phyloP scores from a whole-genome alignment of 2,888 invertebrate species.

The Panopea generosa region DNA sequence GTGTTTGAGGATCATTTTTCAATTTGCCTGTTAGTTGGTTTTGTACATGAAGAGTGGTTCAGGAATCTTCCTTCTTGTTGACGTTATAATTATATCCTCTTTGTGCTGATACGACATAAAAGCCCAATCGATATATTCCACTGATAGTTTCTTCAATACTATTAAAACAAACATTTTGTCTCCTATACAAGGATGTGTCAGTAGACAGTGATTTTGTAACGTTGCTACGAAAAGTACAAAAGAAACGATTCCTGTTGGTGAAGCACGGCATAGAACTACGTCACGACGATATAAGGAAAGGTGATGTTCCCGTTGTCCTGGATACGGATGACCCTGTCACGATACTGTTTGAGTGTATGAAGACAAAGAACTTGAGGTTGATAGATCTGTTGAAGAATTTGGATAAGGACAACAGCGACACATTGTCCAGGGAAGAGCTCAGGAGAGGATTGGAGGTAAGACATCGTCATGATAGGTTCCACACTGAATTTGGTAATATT shows the following conservation, averaged over 20 bases:
- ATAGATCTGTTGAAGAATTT: constrained; percentile 75
- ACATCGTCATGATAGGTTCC: too few species aligned
- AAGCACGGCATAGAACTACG: constrained; percentile 71
- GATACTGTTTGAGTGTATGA: constrained; percentile 74
- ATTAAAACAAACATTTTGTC: too few species aligned
- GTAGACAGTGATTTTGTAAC: constrained; percentile 71
- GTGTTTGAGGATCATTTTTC: too few species aligned
- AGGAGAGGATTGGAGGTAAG: constrained; percentile 71
- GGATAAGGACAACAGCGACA: constrained; percentile 76
- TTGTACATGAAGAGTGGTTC: too few species aligned
- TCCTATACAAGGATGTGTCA: constrained; percentile 75
- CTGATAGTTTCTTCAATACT: too few species aligned
- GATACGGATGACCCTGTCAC: constrained; percentile 75
- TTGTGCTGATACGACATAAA: too few species aligned
- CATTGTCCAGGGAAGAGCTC: constrained; percentile 74
- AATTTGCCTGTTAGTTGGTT: too few species aligned
- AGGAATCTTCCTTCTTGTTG: too few species aligned
- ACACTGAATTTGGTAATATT: too few species aligned
- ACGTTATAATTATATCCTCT: too few species aligned
- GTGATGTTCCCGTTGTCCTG: constrained; percentile 63
- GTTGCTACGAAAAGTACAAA: constrained; percentile 62
- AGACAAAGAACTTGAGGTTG: constrained; percentile 71
- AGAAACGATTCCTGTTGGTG: constrained; percentile 59
- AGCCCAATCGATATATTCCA: too few species aligned
- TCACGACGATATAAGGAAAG: constrained; percentile 69